A percentile compares a stretch with the other conserved stretches of the same genome.
These are phyloP conservation scores for Microctonus hyperodae DNA, from an alignment of 2,888 invertebrate species.

Conservation along the genomic window DNA sequence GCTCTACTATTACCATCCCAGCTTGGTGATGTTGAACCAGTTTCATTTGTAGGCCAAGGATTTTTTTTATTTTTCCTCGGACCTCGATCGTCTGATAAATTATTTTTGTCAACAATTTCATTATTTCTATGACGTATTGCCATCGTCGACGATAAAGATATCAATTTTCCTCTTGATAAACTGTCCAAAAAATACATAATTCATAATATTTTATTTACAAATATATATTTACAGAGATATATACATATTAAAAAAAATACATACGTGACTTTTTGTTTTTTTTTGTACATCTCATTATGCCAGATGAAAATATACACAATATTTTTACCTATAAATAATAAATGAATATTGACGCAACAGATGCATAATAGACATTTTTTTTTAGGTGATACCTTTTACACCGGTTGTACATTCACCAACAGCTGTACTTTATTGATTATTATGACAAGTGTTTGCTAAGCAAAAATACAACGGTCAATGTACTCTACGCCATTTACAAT, in stretches of 20 bases:
- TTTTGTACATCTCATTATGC: slow-evolving; percentile 39
- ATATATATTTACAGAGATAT: background rate
- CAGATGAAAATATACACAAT: background rate
- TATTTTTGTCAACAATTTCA: slow-evolving; percentile 8
- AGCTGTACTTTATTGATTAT: background rate
- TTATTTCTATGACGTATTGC: slow-evolving; percentile 36
- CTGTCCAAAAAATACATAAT: background rate
- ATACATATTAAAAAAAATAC: background rate
- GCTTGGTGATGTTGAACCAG: slow-evolving; percentile 38
- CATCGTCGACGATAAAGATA: slow-evolving; percentile 27
- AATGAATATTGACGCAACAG: slow-evolving; percentile 23
- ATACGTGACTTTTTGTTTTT: slow-evolving; percentile 30
- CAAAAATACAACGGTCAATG: background rate
- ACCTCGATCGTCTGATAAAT: slow-evolving; percentile 29
- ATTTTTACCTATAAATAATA: background rate
- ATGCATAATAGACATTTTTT: slow-evolving; percentile 12
- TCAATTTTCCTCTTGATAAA: background rate
- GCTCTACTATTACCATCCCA: slow-evolving; percentile 44
- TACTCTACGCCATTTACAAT: no score
- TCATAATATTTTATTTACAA: background rate
- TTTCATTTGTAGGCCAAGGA: slow-evolving; percentile 38
- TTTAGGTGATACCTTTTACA: background rate
- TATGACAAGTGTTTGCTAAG: background rate
- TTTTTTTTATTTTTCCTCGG: slow-evolving; percentile 34
- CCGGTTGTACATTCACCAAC: background rate